Evolutionary conservation across 2,797 vertebrate species (phyloP).

Genomic region (Characodon lateralis): DNA sequence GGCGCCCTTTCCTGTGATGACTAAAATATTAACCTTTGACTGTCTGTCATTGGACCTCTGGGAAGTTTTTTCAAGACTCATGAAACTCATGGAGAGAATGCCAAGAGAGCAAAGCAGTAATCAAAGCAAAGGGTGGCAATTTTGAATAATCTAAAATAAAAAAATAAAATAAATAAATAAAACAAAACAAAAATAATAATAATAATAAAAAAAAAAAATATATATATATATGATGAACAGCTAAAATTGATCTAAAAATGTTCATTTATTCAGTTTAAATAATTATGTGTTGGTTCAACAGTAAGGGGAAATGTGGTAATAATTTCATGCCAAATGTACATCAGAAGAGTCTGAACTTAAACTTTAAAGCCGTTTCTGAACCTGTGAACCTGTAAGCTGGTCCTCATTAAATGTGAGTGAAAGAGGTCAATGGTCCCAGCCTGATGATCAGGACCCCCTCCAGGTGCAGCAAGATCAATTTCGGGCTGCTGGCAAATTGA

Average conservation of each 20-base stretch:
- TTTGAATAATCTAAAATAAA: too few species aligned
- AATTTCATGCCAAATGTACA: slow-evolving; percentile 8
- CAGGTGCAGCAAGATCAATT: not conserved
- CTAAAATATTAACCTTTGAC: too few species aligned
- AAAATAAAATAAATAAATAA: too few species aligned
- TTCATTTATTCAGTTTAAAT: slow-evolving; percentile 1
- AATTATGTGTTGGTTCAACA: slow-evolving; percentile 5
- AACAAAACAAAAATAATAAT: too few species aligned
- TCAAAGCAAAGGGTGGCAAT: too few species aligned
- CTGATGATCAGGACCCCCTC: slow-evolving; percentile 13
- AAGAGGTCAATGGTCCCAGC: not conserved
- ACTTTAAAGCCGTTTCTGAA: slow-evolving; percentile 2
- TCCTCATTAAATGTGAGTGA: slow-evolving; percentile 25
- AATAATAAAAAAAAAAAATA: too few species aligned
- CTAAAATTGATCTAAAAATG: not conserved
- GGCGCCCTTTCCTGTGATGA: too few species aligned
- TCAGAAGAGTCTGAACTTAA: not conserved
- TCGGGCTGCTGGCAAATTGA: slow-evolving; percentile 4
- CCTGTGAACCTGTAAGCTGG: slow-evolving; percentile 5
- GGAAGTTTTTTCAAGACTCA: too few species aligned
- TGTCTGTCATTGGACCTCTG: too few species aligned
- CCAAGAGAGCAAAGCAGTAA: too few species aligned
- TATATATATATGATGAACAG: not conserved
- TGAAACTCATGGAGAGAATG: too few species aligned
- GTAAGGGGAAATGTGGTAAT: slow-evolving; percentile 6